Percentiles rank a stretch among this genome's conserved stretches.
Evolutionary conservation across 2,113 vertebrate genomes (phyloP).

Genomic region (Thunnus maccoyii): DNA sequence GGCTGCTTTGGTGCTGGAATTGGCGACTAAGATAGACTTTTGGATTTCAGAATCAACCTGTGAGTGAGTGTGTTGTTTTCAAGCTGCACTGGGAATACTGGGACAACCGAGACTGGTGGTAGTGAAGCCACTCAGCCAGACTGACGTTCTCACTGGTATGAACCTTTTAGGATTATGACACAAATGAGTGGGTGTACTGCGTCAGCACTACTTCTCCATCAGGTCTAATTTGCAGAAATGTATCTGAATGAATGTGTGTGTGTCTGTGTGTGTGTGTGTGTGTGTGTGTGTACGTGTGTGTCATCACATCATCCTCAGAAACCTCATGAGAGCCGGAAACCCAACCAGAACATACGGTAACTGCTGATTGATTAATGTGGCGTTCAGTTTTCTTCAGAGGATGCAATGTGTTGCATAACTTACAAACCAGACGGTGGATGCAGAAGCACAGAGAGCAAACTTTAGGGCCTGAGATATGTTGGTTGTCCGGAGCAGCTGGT

Average conservation of each 20-base stretch:
- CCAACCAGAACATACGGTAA: background rate
- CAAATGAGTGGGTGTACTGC: conserved; percentile 60
- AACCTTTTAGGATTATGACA: conserved; percentile 48
- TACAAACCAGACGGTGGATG: background rate
- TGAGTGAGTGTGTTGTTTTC: background rate
- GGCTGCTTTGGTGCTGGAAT: background rate
- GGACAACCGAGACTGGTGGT: background rate
- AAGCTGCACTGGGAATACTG: background rate
- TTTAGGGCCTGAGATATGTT: background rate
- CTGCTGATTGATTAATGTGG: conserved; percentile 20
- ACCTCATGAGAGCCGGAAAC: conserved; percentile 24
- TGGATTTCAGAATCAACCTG: too few relatives aligned
- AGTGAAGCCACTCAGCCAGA: background rate
- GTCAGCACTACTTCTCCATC: conserved; percentile 51
- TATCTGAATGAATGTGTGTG: background rate
- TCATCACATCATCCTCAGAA: conserved; percentile 32
- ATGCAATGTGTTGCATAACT: conserved; percentile 23
- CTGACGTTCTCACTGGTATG: conserved; percentile 50
- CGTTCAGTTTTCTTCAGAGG: conserved; percentile 5
- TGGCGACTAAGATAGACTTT: background rate
- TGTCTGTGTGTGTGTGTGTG: background rate
- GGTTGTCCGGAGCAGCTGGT: conserved; percentile 48
- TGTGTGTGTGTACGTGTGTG: background rate
- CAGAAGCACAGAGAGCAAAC: conserved; percentile 9
- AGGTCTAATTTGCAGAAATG: conserved; percentile 9